phyloP scores from a whole-genome alignment of 2,888 invertebrate genomes.

The Drosophila percnosoma region DNA sequence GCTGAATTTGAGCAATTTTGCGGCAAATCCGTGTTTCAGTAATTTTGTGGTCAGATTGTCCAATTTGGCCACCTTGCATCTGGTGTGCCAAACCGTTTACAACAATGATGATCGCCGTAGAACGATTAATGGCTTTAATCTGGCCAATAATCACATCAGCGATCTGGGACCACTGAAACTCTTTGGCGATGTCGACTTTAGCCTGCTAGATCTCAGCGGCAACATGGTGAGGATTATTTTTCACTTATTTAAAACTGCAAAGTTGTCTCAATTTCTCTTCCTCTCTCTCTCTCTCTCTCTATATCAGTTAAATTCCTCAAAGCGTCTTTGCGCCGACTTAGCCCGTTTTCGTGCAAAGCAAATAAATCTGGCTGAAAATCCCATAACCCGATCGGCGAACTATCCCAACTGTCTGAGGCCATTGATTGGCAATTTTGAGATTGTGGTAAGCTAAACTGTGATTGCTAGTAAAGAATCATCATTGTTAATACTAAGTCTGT shows the following conservation, averaged over 20 bases:
- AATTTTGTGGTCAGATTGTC: slow-evolving; percentile 72
- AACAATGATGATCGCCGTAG: slow-evolving; percentile 77
- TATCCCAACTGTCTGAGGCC: slow-evolving; percentile 79
- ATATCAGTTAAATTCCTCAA: slow-evolving; percentile 61
- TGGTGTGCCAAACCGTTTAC: slow-evolving; percentile 73
- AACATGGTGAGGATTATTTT: slow-evolving; percentile 65
- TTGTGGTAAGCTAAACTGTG: slow-evolving; percentile 57
- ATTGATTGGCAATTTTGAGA: slow-evolving; percentile 73
- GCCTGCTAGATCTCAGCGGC: slow-evolving; percentile 71
- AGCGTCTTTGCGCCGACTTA: slow-evolving; percentile 74
- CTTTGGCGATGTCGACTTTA: slow-evolving; percentile 74
- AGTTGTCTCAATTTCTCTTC: neutral
- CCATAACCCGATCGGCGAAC: slow-evolving; percentile 64
- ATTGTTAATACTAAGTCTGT: neutral
- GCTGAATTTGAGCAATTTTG: slow-evolving; percentile 76
- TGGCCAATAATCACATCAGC: slow-evolving; percentile 73
- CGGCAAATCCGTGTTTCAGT: slow-evolving; percentile 56
- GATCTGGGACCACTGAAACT: slow-evolving; percentile 70
- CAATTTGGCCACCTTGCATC: slow-evolving; percentile 72
- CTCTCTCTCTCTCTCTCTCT: neutral
- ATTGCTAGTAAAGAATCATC: neutral
- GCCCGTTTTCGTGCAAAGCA: slow-evolving; percentile 71
- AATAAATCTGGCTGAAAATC: slow-evolving; percentile 74
- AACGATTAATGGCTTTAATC: slow-evolving; percentile 71
- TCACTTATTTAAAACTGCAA: neutral